Evolutionary conservation across 2,113 vertebrate species (phyloP).

Genomic region (Elephantulus edwardii): DNA sequence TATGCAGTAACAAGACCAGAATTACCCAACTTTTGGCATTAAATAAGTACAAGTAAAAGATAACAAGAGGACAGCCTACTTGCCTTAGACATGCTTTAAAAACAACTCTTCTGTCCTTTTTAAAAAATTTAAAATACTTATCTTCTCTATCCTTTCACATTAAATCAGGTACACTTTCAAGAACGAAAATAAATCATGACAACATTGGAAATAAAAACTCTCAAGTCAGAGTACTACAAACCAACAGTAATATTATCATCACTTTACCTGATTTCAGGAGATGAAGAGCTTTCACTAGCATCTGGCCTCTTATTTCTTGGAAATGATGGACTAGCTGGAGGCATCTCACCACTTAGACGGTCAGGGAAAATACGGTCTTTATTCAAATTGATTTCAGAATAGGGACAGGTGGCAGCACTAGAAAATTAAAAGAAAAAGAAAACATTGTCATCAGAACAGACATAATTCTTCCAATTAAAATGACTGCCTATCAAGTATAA

Average conservation of each 20-base stretch:
- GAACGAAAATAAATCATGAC: background rate
- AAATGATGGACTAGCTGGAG: slow-evolving; percentile 78
- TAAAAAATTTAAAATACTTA: background rate
- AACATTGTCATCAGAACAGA: slow-evolving; percentile 55
- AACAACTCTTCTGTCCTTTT: background rate
- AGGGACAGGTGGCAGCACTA: slow-evolving; percentile 89
- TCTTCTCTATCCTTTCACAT: background rate
- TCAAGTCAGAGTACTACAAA: background rate
- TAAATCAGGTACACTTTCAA: background rate
- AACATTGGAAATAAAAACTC: background rate
- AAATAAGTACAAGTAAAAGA: background rate
- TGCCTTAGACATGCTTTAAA: background rate
- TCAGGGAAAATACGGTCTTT: slow-evolving; percentile 89
- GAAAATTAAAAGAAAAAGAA: slow-evolving; percentile 65
- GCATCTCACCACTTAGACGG: slow-evolving; percentile 88
- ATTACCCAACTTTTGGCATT: background rate
- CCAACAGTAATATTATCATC: slow-evolving; percentile 7
- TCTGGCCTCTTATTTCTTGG: slow-evolving; percentile 84
- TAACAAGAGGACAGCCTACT: background rate
- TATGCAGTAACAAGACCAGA: background rate
- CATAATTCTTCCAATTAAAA: slow-evolving; percentile 15
- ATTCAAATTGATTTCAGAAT: slow-evolving; percentile 91
- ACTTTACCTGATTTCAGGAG: slow-evolving; percentile 85
- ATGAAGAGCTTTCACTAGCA: slow-evolving; percentile 78
- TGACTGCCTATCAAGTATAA: background rate